Conservation (phyloP, 2,888 invertebrate genomes). For the Dolomedes plantarius region DNA sequence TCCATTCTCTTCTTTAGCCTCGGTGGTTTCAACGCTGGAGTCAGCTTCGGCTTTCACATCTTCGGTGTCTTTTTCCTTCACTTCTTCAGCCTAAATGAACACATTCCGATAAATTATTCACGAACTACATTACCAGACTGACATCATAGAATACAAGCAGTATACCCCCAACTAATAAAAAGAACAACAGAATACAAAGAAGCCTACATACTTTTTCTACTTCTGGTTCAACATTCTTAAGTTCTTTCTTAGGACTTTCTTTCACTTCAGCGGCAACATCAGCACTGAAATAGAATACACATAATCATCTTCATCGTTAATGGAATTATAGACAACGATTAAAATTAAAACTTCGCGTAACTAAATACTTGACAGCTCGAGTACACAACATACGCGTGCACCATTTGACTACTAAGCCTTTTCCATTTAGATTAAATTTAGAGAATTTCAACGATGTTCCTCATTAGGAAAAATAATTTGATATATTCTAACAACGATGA, state of each 20-base stretch:
- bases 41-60: conserved; percentile 60
- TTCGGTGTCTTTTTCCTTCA: conserved; percentile 12
- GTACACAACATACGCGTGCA: no score
- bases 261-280: conserved; percentile 55
- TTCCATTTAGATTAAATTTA: no score
- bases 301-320: background rate
- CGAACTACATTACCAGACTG: background rate
- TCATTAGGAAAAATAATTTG: no score
- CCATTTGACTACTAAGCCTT: background rate
- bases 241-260: conserved; percentile 51
- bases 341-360: background rate
- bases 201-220: conserved; percentile 5
- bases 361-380: no score
- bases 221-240: conserved; percentile 25
- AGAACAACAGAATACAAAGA: background rate
- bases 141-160: no score
- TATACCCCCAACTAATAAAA: no score
- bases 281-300: conserved; percentile 28
- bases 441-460: no score
- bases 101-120: background rate
- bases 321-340: background rate
- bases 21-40: conserved; percentile 44
- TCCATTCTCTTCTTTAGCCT: conserved; percentile 38
- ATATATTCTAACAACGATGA: no score
- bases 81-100: conserved; percentile 33